Base-by-base conservation (phyloP, 2,113 vertebrate species). In the Dicrurus megarhynchus region DNA sequence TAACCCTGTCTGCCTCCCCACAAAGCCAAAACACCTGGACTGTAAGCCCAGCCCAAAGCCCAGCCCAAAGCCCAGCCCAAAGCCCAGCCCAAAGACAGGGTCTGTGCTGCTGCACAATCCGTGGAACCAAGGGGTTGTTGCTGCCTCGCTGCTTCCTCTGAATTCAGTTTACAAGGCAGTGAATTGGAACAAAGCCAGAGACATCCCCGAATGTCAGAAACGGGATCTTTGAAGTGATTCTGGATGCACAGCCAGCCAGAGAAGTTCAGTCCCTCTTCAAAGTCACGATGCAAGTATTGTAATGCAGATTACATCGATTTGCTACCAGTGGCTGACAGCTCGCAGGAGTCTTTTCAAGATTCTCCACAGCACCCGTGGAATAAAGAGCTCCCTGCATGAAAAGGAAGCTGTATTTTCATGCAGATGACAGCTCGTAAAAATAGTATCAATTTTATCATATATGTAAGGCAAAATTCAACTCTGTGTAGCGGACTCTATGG, bases 301-400 rank as follows among this genome's bases (percentile, higher is more conserved):
- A 87, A 95, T 91, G 86, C 78, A 96, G 68, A 93, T 95, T 85
- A 90, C 84, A 96, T 95, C 32, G 79, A 95, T 95, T 96, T 93
- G 63, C 74, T 49, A 75, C 77, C 74, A 20, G 85, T 88, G 95
- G 82, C 78, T 92, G 83, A 92, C 67, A 94, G 94, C 91, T 95
- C 88, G 21, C n/a, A 74, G 74, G 74, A 94, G 85, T 76, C 81
- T 81, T 81, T 91, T 94, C 49, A 93, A 86, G 82, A 93, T 91
- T 92, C 91, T 82, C 69, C 91, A 61, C 50, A 49, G 68, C 32
- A 60, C 55, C 49, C n/a, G 39, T 6, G 53, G 68, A 89, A 86
- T 50, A 73, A 92, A 95, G 44, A 90, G 61, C 69, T 73, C 76
- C 75, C 63, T 84, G 32, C 44, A 18, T 53, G 44, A 53, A 87